Percentiles rank a stretch among this genome's conserved stretches.
Evolutionary conservation across 2,113 vertebrate species (phyloP).

Genomic region (Boulengeromyrus knoepffleri): DNA sequence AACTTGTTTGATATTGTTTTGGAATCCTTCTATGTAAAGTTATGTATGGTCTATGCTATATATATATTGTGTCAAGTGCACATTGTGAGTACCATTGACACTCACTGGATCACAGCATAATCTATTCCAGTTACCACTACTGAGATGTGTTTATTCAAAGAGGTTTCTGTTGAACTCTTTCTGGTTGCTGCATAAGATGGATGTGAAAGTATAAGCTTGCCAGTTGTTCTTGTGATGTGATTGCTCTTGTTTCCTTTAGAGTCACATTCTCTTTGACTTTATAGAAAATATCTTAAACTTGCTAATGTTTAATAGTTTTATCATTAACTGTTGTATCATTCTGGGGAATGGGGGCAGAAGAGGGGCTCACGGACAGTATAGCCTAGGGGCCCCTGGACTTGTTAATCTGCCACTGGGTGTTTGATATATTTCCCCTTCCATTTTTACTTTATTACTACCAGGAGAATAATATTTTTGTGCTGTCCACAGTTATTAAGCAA

Average conservation of each 20-base stretch:
- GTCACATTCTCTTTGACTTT: neutral
- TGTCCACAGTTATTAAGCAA: neutral
- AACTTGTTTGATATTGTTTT: neutral
- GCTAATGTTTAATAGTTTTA: neutral
- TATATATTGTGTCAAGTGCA: no score
- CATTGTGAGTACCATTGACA: no score
- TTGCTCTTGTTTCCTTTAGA: neutral
- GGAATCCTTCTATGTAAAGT: neutral
- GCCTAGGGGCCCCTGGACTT: neutral
- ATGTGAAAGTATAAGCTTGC: neutral
- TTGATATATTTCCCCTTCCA: neutral
- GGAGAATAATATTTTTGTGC: neutral
- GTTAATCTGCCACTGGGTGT: neutral
- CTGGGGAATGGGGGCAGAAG: neutral
- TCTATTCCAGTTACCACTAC: neutral
- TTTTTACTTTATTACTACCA: neutral
- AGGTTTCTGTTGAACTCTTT: neutral
- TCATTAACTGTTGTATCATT: neutral
- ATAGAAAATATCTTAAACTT: neutral
- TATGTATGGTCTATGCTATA: neutral
- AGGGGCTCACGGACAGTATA: neutral
- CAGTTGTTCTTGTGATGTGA: neutral
- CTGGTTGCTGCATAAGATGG: neutral
- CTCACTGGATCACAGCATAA: neutral
- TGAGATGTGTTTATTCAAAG: neutral